These are phyloP conservation scores for Papilio machaon DNA, from an alignment of 1,140 invertebrate genomes.

Conservation along the genomic window DNA sequence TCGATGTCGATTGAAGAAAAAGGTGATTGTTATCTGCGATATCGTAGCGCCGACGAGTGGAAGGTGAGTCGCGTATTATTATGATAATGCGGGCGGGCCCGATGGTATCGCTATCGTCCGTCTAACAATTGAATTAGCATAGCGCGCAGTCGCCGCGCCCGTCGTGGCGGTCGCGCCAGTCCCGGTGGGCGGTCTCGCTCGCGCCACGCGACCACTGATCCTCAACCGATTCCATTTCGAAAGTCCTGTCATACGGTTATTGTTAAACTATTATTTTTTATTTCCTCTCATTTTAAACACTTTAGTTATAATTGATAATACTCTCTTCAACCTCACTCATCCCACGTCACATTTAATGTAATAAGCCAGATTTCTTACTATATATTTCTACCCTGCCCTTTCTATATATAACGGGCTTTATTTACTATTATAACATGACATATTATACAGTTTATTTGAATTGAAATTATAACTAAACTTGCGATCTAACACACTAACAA, in stretches of 20 bases:
- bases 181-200: slow-evolving; percentile 67
- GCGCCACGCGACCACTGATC: slow-evolving; percentile 73
- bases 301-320: slow-evolving; percentile 38
- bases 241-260: slow-evolving; percentile 32
- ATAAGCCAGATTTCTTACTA: neutral
- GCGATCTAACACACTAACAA: neutral
- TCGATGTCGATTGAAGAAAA: slow-evolving; percentile 40
- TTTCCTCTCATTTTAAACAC: slow-evolving; percentile 2
- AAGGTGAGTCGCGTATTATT: slow-evolving; percentile 79
- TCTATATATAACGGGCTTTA: neutral
- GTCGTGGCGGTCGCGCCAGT: slow-evolving; percentile 68
- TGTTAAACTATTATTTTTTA: slow-evolving; percentile 15
- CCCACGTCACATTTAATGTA: neutral
- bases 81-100: slow-evolving; percentile 77
- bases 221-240: slow-evolving; percentile 47
- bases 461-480: no score
- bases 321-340: slow-evolving; percentile 11
- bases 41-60: slow-evolving; percentile 53
- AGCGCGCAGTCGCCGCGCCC: slow-evolving; percentile 67
- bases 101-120: slow-evolving; percentile 73
- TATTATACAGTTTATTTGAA: no score
- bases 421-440: neutral
- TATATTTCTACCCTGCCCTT: neutral
- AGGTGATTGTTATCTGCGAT: slow-evolving; percentile 47
- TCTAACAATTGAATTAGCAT: slow-evolving; percentile 80